These are phyloP conservation scores for Chascanopsetta lugubris DNA, from an alignment of 2,113 vertebrate species.

Conservation along the genomic window DNA sequence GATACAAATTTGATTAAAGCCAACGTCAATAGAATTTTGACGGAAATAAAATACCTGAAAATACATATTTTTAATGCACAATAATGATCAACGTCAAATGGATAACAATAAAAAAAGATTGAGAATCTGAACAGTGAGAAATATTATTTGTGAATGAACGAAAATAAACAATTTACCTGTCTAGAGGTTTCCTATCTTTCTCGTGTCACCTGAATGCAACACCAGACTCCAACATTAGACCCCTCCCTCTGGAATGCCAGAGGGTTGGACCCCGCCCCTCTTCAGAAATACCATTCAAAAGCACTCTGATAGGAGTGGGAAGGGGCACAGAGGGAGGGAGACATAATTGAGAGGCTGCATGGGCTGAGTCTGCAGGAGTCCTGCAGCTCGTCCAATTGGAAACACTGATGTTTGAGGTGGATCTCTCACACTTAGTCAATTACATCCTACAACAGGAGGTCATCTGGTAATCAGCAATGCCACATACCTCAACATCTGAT, in stretches of 20 bases:
- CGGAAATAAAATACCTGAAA: too few species aligned
- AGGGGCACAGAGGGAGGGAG: background rate
- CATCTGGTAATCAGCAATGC: background rate
- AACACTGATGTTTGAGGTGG: background rate
- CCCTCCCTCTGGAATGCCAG: slow-evolving; percentile 52
- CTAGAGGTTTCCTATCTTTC: slow-evolving; percentile 32
- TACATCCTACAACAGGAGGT: background rate
- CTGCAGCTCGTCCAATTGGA: background rate
- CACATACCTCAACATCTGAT: too few species aligned
- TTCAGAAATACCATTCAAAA: slow-evolving; percentile 26
- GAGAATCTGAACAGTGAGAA: too few species aligned
- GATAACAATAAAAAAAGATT: too few species aligned
- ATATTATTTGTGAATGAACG: too few species aligned
- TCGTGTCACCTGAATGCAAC: slow-evolving; percentile 40
- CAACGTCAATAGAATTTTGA: too few species aligned
- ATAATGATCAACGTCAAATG: too few species aligned
- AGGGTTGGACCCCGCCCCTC: slow-evolving; percentile 22
- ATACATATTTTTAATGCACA: too few species aligned
- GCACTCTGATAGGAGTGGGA: background rate
- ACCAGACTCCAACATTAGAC: slow-evolving; percentile 4
- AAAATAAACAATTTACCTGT: too few species aligned
- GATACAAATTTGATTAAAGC: too few species aligned
- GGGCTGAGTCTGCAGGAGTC: background rate
- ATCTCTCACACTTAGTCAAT: background rate
- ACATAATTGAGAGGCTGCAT: background rate